Conservation (phyloP, 2,113 vertebrate genomes). For the Sylvia atricapilla region DNA sequence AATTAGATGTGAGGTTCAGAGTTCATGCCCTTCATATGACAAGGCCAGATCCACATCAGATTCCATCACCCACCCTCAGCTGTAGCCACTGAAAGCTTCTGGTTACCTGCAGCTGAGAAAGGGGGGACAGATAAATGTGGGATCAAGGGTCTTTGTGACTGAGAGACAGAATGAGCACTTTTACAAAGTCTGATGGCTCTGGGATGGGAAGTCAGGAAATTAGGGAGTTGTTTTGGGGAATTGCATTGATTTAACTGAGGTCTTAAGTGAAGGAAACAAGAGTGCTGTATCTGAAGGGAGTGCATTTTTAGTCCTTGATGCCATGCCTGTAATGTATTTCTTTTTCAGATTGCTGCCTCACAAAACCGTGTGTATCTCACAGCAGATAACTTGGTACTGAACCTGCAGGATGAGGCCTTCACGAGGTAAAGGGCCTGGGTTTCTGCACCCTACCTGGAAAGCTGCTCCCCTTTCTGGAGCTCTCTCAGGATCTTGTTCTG, state of each 20-base stretch:
- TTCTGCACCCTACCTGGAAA: background rate
- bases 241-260: background rate
- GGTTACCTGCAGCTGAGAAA: constrained; percentile 20
- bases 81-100: constrained; percentile 31
- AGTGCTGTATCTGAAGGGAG: background rate
- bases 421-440: constrained; percentile 76
- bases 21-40: background rate
- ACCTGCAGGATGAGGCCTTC: constrained; percentile 86
- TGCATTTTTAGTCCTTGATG: background rate
- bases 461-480: background rate
- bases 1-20: background rate
- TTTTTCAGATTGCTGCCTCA: constrained; percentile 81
- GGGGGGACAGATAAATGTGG: background rate
- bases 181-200: constrained; percentile 67
- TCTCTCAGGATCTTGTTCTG: background rate
- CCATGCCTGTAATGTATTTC: background rate
- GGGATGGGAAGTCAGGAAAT: background rate
- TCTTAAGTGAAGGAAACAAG: background rate
- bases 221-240: background rate
- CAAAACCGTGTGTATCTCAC: constrained; percentile 93
- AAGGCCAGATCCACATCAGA: constrained; percentile 59
- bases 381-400: constrained; percentile 89
- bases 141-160: background rate
- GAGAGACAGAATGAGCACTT: constrained; percentile 42
- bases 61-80: background rate